A percentile compares a stretch with the other conserved stretches of the same genome.
phyloP scores from a whole-genome alignment of 1,140 invertebrate genomes.

The Phymastichus coffea region DNA sequence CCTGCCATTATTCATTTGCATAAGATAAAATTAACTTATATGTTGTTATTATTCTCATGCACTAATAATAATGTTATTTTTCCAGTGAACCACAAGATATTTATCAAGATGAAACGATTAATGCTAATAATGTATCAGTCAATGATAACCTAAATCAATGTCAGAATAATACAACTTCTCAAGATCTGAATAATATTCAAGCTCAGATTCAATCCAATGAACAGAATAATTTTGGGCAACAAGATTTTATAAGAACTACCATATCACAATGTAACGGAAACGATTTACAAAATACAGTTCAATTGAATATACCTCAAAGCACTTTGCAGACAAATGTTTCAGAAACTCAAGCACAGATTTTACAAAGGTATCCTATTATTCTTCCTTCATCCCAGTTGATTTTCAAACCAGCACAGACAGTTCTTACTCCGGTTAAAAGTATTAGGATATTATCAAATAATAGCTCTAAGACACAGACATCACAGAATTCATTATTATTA shows the following conservation, averaged over 20 bases:
- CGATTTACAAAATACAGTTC: constrained; percentile 16
- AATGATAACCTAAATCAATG: no score
- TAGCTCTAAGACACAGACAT: constrained; percentile 31
- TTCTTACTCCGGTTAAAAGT: constrained; percentile 42
- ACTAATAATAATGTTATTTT: neutral
- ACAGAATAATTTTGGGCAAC: neutral
- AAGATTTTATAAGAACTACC: constrained; percentile 10
- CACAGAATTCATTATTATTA: constrained; percentile 41
- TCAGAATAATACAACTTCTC: no score
- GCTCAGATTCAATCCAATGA: constrained; percentile 4
- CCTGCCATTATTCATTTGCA: no score
- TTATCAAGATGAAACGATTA: constrained; percentile 16
- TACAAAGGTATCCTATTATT: constrained; percentile 33
- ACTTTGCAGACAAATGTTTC: neutral
- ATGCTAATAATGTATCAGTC: no score
- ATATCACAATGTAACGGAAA: constrained; percentile 13
- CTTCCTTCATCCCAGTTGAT: constrained; percentile 38
- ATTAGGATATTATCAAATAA: constrained; percentile 42
- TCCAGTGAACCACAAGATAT: constrained; percentile 2
- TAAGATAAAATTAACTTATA: no score
- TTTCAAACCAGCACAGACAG: constrained; percentile 39
- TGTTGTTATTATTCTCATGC: no score
- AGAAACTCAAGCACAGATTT: constrained; percentile 30
- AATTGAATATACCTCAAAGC: constrained; percentile 14
- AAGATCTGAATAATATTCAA: no score